Base-by-base conservation (phyloP, 2,888 invertebrate genomes). In the Agrotis exclamationis region DNA sequence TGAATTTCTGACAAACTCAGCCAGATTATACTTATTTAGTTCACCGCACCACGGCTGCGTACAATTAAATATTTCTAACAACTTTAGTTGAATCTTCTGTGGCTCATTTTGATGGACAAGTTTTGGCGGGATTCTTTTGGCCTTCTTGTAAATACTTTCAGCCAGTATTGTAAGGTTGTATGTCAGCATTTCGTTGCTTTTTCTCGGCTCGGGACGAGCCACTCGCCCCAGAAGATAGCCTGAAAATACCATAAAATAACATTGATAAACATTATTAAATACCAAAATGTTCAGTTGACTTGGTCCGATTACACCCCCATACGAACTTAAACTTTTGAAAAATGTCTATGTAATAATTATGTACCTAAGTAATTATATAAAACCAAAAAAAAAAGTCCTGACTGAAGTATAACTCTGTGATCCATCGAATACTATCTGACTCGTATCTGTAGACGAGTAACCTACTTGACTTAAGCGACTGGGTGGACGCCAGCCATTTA, bases 171-270 rank as follows among this genome's bases (percentile, higher is more conserved):
- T 93, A 44, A 96, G 84, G 77, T 94, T 95, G 74, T 89, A 87
- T 2, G 94, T 90, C 13, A 94, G 81, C 18, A 95, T 83, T 51
- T 93, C 94, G 71, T 90, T 90, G 67, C 68, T 86, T 39, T 90
- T 89, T 50, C 89, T 91, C 53, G 90, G 85, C 63, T 93, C 93
- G 39, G 82, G 89, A 9, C 90, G 92, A 9, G 93, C 90, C 90
- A 92, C 92, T 11, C 93, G 91, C 0, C 95, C 95, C 50, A 95
- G 80, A 48, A 95, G 82, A 80, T 94, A 95, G 56, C 95, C 95
- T 95, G 93, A 44, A 94, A 92, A 76, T 71, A 71, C 51, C 47
- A 65, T 60, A 22, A 24, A 48, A 16, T 1, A 18, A 13, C 5
- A n/a, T 54, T 28, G 39, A 16, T 28, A 14, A 13, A 22, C 44